Conservation (phyloP, 2,113 vertebrate genomes). For the Crypturellus undulatus region DNA sequence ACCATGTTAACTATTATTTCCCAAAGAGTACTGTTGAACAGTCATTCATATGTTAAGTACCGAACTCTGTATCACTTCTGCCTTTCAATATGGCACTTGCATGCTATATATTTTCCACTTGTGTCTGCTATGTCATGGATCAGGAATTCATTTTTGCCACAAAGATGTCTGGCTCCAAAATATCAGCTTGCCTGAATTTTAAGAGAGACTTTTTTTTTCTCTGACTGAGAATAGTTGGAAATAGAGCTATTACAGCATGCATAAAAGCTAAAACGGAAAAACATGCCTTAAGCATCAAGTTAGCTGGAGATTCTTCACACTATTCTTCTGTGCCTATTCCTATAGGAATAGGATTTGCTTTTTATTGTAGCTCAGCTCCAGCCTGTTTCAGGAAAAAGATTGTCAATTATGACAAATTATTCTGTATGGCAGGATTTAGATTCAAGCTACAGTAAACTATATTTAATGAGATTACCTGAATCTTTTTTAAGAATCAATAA, state of each 20-base stretch:
- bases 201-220: not conserved
- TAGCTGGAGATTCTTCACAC: constrained; percentile 8
- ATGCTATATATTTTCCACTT: constrained; percentile 21
- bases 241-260: constrained; percentile 6
- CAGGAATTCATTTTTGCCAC: constrained; percentile 23
- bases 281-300: constrained; percentile 9
- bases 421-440: not conserved
- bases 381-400: constrained; percentile 20
- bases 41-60: constrained; percentile 42
- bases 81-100: not conserved
- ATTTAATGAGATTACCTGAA: constrained; percentile 2
- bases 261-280: constrained; percentile 56
- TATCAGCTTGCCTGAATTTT: constrained; percentile 26
- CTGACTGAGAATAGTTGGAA: constrained; percentile 19
- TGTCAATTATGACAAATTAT: not conserved
- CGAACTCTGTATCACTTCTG: constrained; percentile 3
- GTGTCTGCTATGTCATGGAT: constrained; percentile 18
- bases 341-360: not conserved
- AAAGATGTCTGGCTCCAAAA: not conserved
- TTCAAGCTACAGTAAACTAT: not conserved
- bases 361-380: not conserved
- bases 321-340: not conserved
- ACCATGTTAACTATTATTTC: constrained; percentile 16
- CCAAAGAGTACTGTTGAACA: constrained; percentile 7
- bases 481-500: constrained; percentile 42